Evolutionary conservation across 2,797 vertebrate species (phyloP), one percentile per base, ranked within the genome.

Genomic region (Amblyopsis hoosieri): DNA sequence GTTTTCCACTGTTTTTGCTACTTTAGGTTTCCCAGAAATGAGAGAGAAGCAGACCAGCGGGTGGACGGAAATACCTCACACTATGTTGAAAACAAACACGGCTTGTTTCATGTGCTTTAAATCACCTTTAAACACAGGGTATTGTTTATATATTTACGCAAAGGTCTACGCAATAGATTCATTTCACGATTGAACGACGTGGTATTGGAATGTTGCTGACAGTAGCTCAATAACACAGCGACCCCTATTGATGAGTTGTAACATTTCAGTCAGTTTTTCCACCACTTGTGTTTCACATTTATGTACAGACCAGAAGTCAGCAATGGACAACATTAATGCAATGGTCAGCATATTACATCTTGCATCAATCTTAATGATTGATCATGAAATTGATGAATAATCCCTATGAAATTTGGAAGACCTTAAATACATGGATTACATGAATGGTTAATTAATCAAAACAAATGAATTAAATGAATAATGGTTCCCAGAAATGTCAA

Each of bases 1-100:
- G 80, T 86, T 88, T 88, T 86, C 76, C 83, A 66, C 64, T 72
- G 64, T 83, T 87, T 85, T 72, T 75, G 64, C 72, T 82, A 81
- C 69, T 78, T 75, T 67, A 58, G 65, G 69, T 72, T 90, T 91
- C 89, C 85, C 87, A 91, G 87, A 91, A 90, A 83, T 86, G 78
- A 89, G 72, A 74, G 77, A 66, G 75, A 72, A 46, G 70, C 66
- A 56, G 61, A 74, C 14, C 76, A 74, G 78, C 64, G n/a, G 80
- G 76, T 59, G 79, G 74, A 66, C 37, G 19, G 67, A 75, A 85
- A 84, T 72, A 78, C 80, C 74, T 82, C 77, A 77, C 67, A 63
- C 78, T 60, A 31, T 10, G 46, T 53, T 72, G 50, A 74, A 79
- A 72, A 65, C 60, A 62, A 8, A 19, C 71, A 56, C 4, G n/a